phyloP scores from a whole-genome alignment of 2,797 vertebrate genomes.

The Myotis vivesi region DNA sequence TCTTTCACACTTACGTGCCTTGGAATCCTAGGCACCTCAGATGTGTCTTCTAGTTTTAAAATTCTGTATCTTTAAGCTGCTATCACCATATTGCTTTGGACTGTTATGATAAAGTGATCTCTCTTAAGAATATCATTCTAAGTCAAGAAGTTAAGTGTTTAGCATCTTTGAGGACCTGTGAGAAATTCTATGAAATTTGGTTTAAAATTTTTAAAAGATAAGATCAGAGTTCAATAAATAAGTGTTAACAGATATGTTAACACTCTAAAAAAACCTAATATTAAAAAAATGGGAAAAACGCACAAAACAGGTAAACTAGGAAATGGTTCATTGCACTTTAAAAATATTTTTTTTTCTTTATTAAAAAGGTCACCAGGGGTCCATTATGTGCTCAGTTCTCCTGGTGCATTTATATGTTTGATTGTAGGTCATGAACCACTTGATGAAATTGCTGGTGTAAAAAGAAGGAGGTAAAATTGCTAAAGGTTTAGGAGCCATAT shows the following conservation, averaged over 20 bases:
- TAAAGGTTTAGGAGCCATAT: conserved; percentile 22
- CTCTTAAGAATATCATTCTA: not conserved
- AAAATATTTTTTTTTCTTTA: conserved; percentile 46
- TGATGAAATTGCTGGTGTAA: conserved; percentile 53
- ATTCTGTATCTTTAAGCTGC: not conserved
- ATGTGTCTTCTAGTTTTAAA: not conserved
- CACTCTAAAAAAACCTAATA: not conserved
- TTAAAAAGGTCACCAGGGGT: conserved; percentile 38
- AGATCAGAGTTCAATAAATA: not conserved
- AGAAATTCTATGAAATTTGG: not conserved
- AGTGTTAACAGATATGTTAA: not conserved
- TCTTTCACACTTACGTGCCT: not conserved
- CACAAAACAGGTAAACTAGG: conserved; percentile 18
- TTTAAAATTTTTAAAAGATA: not conserved
- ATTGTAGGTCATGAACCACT: conserved; percentile 57
- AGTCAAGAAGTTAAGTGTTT: not conserved
- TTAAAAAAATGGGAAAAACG: not conserved
- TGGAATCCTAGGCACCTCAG: not conserved
- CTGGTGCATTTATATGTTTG: conserved; percentile 50
- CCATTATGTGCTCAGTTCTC: conserved; percentile 21
- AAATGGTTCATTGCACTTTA: conserved; percentile 28
- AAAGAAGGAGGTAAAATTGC: not conserved
- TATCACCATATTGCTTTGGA: not conserved
- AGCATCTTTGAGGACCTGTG: not conserved
- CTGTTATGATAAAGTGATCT: not conserved